phyloP scores from a whole-genome alignment of 2,113 vertebrate genomes.

The Todiramphus chloris region DNA sequence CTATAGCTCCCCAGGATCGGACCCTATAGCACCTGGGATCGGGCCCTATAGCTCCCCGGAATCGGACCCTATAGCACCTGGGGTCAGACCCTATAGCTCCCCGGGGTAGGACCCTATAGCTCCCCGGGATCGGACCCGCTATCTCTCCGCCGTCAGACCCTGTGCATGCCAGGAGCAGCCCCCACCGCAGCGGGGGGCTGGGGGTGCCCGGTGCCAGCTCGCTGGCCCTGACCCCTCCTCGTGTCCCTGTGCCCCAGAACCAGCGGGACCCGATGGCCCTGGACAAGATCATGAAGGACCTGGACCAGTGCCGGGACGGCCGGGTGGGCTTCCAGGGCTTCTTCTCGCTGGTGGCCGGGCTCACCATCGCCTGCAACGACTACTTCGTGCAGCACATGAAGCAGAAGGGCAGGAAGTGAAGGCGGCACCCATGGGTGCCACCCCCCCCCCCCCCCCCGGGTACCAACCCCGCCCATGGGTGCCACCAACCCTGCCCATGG shows the following conservation, averaged over 20 bases:
- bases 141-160: neutral
- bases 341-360: slow-evolving; percentile 73
- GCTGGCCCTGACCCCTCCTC: neutral
- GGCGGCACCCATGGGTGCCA: neutral
- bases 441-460: too few relatives aligned
- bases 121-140: accelerated
- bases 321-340: slow-evolving; percentile 74
- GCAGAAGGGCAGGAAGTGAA: slow-evolving; percentile 64
- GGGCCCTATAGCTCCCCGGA: neutral
- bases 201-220: too few relatives aligned
- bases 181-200: too few relatives aligned
- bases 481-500: too few relatives aligned
- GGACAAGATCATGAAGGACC: slow-evolving; percentile 77
- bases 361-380: slow-evolving; percentile 79
- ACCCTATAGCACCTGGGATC: neutral
- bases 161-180: too few relatives aligned
- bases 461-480: neutral
- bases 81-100: neutral
- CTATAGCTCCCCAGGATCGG: neutral
- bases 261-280: slow-evolving; percentile 74
- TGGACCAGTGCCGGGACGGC: slow-evolving; percentile 76
- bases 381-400: slow-evolving; percentile 80
- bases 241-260: slow-evolving; percentile 38
- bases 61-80: neutral
- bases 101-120: accelerated